These are phyloP conservation scores for Argya squamiceps DNA, from an alignment of 2,797 vertebrate genomes.

Conservation along the genomic window DNA sequence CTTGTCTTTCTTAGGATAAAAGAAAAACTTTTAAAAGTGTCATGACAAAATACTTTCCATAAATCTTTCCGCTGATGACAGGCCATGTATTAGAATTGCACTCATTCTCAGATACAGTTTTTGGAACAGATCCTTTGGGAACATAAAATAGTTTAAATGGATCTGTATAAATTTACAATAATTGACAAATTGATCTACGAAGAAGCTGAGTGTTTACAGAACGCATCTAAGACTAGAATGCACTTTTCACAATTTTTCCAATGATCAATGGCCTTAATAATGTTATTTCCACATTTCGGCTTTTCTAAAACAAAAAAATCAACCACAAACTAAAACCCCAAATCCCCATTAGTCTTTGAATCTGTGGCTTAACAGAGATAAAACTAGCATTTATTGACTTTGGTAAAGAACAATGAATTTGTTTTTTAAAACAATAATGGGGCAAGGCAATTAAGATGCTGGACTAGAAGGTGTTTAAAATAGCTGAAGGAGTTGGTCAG, in stretches of 20 bases:
- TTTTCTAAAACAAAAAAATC: background rate
- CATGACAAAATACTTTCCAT: background rate
- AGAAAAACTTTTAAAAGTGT: background rate
- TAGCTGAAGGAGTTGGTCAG: background rate
- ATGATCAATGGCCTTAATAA: background rate
- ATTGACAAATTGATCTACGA: background rate
- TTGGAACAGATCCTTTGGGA: background rate
- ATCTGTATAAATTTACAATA: background rate
- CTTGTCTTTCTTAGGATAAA: background rate
- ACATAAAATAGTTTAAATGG: background rate
- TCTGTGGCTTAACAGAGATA: background rate
- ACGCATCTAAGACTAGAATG: background rate
- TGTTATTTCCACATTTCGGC: background rate
- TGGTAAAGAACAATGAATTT: background rate
- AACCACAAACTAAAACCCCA: background rate
- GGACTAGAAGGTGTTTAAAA: background rate
- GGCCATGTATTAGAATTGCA: background rate
- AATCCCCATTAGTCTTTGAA: background rate
- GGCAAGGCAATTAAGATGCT: background rate
- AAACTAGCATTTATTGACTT: background rate
- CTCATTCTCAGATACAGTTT: background rate
- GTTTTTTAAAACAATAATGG: background rate
- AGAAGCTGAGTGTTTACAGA: background rate
- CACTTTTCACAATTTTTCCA: background rate
- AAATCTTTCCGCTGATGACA: background rate